These are phyloP conservation scores for Akabosia matsudoensis DNA, from an alignment of 1,140 invertebrate species.

Conservation along the genomic window DNA sequence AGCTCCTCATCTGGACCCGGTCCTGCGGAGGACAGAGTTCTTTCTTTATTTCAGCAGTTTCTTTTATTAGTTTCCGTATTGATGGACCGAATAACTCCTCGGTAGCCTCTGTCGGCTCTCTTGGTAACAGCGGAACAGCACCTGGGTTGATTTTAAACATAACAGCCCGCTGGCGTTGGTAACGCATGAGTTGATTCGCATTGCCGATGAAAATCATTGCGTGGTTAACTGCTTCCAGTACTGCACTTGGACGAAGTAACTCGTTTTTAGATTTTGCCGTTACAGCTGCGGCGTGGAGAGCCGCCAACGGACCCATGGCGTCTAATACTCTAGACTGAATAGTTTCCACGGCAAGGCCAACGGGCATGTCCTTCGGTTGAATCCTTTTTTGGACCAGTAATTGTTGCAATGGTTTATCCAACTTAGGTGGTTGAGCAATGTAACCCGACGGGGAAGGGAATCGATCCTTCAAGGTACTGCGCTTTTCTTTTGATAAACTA, in stretches of 20 bases:
- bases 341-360: not conserved
- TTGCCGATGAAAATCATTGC: conserved; percentile 16
- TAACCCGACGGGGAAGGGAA: not conserved
- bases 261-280: not conserved
- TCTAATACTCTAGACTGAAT: not conserved
- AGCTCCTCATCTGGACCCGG: no score
- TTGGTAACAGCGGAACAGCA: not conserved
- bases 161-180: not conserved
- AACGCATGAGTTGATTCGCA: not conserved
- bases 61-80: not conserved
- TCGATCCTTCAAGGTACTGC: not conserved
- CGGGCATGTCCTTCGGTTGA: not conserved
- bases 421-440: not conserved
- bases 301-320: not conserved
- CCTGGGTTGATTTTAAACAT: not conserved
- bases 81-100: not conserved
- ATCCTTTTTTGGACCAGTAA: not conserved
- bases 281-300: not conserved
- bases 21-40: not conserved
- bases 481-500: not conserved
- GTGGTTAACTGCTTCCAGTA: not conserved
- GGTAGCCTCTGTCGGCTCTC: not conserved
- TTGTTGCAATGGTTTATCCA: not conserved
- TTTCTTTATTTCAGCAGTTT: not conserved
- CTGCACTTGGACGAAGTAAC: not conserved